Evolutionary conservation across 2,797 vertebrate genomes (phyloP).

Genomic region (Oreonectes daqikongensis): DNA sequence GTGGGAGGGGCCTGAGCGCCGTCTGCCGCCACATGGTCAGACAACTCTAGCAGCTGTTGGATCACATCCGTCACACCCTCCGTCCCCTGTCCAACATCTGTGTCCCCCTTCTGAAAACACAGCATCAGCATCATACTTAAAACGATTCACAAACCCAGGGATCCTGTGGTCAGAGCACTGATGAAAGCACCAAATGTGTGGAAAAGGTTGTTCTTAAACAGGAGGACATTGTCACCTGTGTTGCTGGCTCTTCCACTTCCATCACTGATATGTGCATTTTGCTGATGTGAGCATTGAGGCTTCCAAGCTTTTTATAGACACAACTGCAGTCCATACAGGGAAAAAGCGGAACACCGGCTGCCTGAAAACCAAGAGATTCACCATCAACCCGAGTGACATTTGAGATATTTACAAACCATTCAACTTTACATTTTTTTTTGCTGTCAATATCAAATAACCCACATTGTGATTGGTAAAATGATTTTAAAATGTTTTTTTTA

Average conservation of each 20-base stretch:
- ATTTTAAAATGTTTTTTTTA: too few species aligned
- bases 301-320: slow-evolving; percentile 95
- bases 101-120: slow-evolving; percentile 66
- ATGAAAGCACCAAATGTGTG: not conserved
- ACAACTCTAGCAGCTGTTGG: slow-evolving; percentile 94
- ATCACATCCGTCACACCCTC: slow-evolving; percentile 93
- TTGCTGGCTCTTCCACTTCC: slow-evolving; percentile 77
- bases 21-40: slow-evolving; percentile 89
- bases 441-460: not conserved
- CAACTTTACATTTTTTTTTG: not conserved
- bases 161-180: not conserved
- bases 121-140: not conserved
- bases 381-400: not conserved
- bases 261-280: slow-evolving; percentile 94
- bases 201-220: not conserved
- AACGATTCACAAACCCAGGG: not conserved
- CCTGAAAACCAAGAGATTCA: slow-evolving; percentile 56
- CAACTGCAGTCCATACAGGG: slow-evolving; percentile 96
- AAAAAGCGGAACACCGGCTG: slow-evolving; percentile 73
- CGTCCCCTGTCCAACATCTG: slow-evolving; percentile 64
- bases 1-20: slow-evolving; percentile 79
- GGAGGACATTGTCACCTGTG: slow-evolving; percentile 65
- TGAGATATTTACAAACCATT: not conserved
- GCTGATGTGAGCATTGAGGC: slow-evolving; percentile 97
- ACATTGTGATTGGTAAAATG: not conserved